Evolutionary conservation across 2,797 vertebrate species (phyloP).

Genomic region (Antennarius maculatus): DNA sequence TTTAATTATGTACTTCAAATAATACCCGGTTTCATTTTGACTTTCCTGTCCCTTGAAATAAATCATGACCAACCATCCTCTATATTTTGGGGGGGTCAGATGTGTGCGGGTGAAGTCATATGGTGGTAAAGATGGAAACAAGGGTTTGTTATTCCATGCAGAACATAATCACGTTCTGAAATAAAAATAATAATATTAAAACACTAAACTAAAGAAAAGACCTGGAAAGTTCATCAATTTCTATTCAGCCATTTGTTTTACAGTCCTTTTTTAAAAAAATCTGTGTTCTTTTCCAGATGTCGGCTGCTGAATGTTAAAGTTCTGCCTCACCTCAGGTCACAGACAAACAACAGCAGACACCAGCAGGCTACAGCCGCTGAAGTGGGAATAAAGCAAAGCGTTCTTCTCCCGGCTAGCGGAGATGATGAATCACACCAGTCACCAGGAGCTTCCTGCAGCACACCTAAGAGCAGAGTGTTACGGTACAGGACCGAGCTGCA

Average conservation of each 20-base stretch:
- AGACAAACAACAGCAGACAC: slow-evolving; percentile 1
- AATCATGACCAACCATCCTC: too few relatives aligned
- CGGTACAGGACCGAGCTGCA: slow-evolving; percentile 6
- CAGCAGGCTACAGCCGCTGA: slow-evolving; percentile 15
- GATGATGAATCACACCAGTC: slow-evolving; percentile 70
- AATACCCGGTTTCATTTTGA: too few relatives aligned
- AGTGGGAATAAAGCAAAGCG: slow-evolving; percentile 41
- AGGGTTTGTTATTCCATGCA: slow-evolving; percentile 35
- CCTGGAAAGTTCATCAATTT: slow-evolving; percentile 62
- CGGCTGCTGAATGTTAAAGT: slow-evolving; percentile 20
- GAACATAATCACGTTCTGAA: slow-evolving; percentile 2
- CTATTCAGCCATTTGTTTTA: slow-evolving; percentile 31
- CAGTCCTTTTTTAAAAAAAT: slow-evolving; percentile 25
- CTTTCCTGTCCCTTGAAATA: too few relatives aligned
- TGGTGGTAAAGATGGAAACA: slow-evolving; percentile 61
- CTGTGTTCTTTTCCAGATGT: slow-evolving; percentile 65
- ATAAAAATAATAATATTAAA: slow-evolving; percentile 15
- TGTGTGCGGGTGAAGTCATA: not conserved
- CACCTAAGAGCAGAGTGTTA: slow-evolving; percentile 41
- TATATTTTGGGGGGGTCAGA: too few relatives aligned
- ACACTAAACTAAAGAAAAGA: slow-evolving; percentile 31
- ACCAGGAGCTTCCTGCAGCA: slow-evolving; percentile 36
- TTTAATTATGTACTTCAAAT: too few relatives aligned
- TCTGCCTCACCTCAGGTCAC: not conserved
- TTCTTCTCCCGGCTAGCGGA: slow-evolving; percentile 30